A percentile compares a stretch with the other conserved stretches of the same genome.
Evolutionary conservation across 2,888 invertebrate species (phyloP).

Genomic region (Brassicogethes aeneus): DNA sequence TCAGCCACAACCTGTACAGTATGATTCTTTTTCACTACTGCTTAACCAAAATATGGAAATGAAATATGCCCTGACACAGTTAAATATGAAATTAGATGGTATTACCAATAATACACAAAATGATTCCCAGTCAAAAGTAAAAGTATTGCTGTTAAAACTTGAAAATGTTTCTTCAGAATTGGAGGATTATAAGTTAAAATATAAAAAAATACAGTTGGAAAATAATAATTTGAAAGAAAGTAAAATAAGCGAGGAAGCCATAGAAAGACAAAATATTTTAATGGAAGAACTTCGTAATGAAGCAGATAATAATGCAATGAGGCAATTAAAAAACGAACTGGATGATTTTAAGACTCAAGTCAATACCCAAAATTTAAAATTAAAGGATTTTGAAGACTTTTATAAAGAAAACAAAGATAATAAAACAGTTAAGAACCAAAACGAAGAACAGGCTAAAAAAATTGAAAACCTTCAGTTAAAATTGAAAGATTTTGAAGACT

Average conservation of each 20-base stretch:
- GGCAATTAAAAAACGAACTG: too few relatives aligned
- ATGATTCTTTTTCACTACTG: conserved; percentile 23
- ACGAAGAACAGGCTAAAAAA: conserved; percentile 14
- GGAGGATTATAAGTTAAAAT: too few relatives aligned
- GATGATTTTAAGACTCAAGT: conserved; percentile 3
- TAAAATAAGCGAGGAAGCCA: too few relatives aligned
- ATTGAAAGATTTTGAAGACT: conserved; percentile 13
- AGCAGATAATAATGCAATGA: too few relatives aligned
- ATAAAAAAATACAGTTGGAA: too few relatives aligned
- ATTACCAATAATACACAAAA: conserved; percentile 30
- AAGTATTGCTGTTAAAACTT: too few relatives aligned
- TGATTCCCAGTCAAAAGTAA: background rate
- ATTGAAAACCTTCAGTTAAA: conserved; percentile 15
- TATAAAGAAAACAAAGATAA: conserved; percentile 13
- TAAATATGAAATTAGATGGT: conserved; percentile 55
- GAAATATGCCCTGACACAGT: conserved; percentile 53
- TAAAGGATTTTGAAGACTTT: conserved; percentile 16
- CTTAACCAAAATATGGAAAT: conserved; percentile 56
- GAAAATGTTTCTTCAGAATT: too few relatives aligned
- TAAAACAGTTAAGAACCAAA: conserved; percentile 5
- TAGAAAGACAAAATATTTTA: too few relatives aligned
- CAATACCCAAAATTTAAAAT: conserved; percentile 11
- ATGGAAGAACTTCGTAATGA: too few relatives aligned
- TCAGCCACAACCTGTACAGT: conserved; percentile 1
- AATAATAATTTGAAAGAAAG: too few relatives aligned